Evolutionary conservation across 2,888 invertebrate genomes (phyloP), one percentile per base, ranked within the genome.

Genomic region (Tetrapedia diversipes): DNA sequence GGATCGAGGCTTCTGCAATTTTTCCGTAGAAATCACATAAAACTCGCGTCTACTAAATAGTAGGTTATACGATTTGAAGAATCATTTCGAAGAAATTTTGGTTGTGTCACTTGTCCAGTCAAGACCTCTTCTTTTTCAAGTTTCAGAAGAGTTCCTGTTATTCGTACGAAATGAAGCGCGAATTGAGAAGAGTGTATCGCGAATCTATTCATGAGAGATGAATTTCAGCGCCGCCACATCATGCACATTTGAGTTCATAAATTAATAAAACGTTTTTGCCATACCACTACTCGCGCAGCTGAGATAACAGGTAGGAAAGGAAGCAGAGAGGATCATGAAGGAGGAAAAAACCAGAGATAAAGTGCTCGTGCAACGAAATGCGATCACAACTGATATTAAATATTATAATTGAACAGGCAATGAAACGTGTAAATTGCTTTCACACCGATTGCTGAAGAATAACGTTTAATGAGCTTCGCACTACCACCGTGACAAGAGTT

Each of bases 341-440:
- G 27, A 10, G 4, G 22, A 32, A n/a, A 57, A 0, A 45, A 6
- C 74, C 34, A 8, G 32, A 47, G n/a, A 41, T 74, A 49, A 74
- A 63, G 43, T 56, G 24, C 32, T 27, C 24, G 6, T 1, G 56
- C 54, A 41, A 63, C 14, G 64, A 56, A 34, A 51, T 16, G 19
- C 51, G 74, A 75, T 63, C 32, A 34, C 11, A 19, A 53, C 34
- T 29, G 51, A 65, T 74, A 74, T 64, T 64, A 65, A 75, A 74
- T 75, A 76, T 75, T 54, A 54, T 75, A 76, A 75, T 76, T 47
- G 75, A 74, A 51, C 29, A 14, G 11, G 24, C 43, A 51, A 59
- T 65, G 43, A 64, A 45, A 65, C 27, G 24, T 53, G 59, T 39
- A 45, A 75, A 59, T 65, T 53, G 65, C 76, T 45, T 65, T 32